These are phyloP conservation scores for Gonocerus acuteangulatus DNA, from an alignment of 2,888 invertebrate genomes.

Conservation along the genomic window DNA sequence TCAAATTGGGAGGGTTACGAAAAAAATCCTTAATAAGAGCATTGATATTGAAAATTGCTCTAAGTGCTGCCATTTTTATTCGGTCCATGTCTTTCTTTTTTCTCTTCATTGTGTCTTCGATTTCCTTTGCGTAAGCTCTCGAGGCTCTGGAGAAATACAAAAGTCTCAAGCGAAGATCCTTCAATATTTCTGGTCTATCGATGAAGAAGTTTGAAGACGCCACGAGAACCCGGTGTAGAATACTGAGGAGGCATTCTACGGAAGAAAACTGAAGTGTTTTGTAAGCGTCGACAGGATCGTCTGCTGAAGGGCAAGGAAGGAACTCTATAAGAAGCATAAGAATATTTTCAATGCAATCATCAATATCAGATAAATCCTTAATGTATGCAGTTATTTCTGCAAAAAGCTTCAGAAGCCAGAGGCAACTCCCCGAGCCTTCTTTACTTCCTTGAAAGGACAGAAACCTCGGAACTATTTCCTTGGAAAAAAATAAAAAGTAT, in stretches of 20 bases:
- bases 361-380: constrained; percentile 7
- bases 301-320: constrained; percentile 4
- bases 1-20: constrained; percentile 87
- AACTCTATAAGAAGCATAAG: constrained; percentile 1
- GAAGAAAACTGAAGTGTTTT: constrained; percentile 85
- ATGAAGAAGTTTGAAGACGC: constrained; percentile 61
- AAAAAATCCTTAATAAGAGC: constrained; percentile 87
- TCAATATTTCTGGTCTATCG: constrained; percentile 65
- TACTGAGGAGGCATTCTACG: constrained; percentile 82
- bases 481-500: constrained; percentile 9
- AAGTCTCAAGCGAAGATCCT: constrained; percentile 72
- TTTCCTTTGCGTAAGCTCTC: constrained; percentile 72
- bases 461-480: constrained; percentile 8
- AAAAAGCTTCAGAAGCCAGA: constrained; percentile 3
- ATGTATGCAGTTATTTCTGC: constrained; percentile 7
- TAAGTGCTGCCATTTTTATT: constrained; percentile 67
- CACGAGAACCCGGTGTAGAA: constrained; percentile 61
- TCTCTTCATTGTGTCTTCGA: constrained; percentile 52
- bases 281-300: constrained; percentile 6
- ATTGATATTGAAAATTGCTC: constrained; percentile 87
- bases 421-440: background rate
- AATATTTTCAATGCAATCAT: constrained; percentile 9
- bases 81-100: constrained; percentile 49
- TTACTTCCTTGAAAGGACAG: background rate
- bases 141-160: constrained; percentile 89